Conservation (phyloP, 2,888 invertebrate species). For the Clostera curtula region DNA sequence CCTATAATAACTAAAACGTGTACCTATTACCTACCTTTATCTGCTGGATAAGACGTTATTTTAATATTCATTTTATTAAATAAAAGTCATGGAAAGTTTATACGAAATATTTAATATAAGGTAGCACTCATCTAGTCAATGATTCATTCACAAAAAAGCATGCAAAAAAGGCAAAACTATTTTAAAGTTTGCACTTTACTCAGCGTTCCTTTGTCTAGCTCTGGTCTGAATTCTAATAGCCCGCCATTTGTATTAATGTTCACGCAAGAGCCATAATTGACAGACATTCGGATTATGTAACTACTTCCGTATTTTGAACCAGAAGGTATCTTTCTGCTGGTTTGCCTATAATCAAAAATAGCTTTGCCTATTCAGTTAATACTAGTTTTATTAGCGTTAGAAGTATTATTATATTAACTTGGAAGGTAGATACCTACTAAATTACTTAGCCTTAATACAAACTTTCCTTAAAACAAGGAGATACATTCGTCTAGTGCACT, state of each 20-base stretch:
- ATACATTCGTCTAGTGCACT: constrained; percentile 36
- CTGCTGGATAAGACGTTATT: too few relatives aligned
- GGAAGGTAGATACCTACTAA: neutral
- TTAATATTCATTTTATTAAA: too few relatives aligned
- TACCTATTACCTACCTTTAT: too few relatives aligned
- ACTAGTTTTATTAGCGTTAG: constrained; percentile 16
- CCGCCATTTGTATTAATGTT: too few relatives aligned
- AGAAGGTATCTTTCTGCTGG: too few relatives aligned
- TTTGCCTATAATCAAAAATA: too few relatives aligned
- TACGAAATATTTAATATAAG: constrained; percentile 34
- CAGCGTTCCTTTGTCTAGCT: neutral
- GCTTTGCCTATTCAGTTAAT: constrained; percentile 14
- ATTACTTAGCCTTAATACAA: constrained; percentile 25
- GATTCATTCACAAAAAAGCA: constrained; percentile 23
- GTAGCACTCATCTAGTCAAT: constrained; percentile 55
- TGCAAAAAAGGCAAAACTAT: constrained; percentile 9
- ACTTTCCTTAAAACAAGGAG: constrained; percentile 38
- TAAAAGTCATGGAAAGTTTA: constrained; percentile 19
- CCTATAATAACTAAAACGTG: too few relatives aligned
- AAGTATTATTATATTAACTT: constrained; percentile 21
- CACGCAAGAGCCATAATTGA: too few relatives aligned
- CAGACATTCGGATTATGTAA: too few relatives aligned
- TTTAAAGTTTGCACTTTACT: neutral
- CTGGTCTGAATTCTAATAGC: neutral
- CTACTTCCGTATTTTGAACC: too few relatives aligned